Conservation (phyloP, 2,797 vertebrate genomes). For the Huso huso region DNA sequence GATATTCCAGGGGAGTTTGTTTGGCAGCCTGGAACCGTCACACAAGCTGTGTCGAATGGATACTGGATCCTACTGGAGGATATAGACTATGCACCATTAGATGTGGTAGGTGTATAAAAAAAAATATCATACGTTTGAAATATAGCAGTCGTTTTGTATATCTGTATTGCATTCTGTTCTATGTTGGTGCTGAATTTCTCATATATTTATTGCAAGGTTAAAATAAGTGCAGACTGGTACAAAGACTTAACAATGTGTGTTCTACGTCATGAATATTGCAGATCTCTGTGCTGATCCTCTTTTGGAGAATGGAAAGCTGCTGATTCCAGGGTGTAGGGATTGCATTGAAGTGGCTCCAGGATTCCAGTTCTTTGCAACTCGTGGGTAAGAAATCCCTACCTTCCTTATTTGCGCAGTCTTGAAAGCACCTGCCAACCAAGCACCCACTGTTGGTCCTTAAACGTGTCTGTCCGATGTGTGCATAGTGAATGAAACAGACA, state of each 20-base stretch:
- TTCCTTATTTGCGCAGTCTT: background rate
- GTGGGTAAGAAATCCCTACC: conserved; percentile 60
- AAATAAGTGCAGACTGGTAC: background rate
- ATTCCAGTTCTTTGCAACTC: conserved; percentile 95
- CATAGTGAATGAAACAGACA: too few species aligned
- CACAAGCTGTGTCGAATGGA: conserved; percentile 83
- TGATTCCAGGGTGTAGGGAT: conserved; percentile 85
- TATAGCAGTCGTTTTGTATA: conserved; percentile 1
- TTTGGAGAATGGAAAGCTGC: conserved; percentile 84
- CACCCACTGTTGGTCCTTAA: too few species aligned
- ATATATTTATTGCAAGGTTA: background rate
- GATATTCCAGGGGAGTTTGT: conserved; percentile 93
- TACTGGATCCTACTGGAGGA: conserved; percentile 93
- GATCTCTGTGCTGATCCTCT: conserved; percentile 88
- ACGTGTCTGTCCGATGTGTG: too few species aligned
- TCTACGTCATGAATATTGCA: conserved; percentile 27
- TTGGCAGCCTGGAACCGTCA: conserved; percentile 88
- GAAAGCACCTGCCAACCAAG: background rate
- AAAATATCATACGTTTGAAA: too few species aligned
- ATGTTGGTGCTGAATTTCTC: background rate
- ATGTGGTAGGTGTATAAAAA: conserved; percentile 67
- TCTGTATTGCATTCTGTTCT: too few species aligned
- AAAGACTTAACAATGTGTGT: background rate
- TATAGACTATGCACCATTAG: conserved; percentile 91
- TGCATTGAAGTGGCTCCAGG: conserved; percentile 80